A percentile compares a stretch with the other conserved stretches of the same genome.
Evolutionary conservation across 37 sponge, comb jelly and placozoan genomes (phyloP).

Genomic region (Geodia barretti): DNA sequence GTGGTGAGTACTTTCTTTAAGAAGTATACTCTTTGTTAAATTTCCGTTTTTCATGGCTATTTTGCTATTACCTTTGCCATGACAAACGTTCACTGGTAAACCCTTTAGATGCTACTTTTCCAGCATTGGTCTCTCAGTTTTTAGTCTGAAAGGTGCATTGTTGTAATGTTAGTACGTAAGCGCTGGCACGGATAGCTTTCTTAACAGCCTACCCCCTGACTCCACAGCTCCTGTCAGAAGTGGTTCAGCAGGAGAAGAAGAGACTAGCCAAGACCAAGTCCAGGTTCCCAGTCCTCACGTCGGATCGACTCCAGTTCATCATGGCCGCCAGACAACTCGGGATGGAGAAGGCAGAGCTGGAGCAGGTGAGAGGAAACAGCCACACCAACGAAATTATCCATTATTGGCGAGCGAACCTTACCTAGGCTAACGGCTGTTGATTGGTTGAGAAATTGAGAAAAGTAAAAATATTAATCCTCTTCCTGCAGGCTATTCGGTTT

Average conservation of each 20-base stretch:
- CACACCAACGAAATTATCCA: no score
- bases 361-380: conserved; percentile 7
- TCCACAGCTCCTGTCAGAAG: conserved; percentile 39
- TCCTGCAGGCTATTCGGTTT: conserved; percentile 70
- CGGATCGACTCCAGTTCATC: conserved; percentile 31
- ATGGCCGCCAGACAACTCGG: conserved; percentile 30
- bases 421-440: not conserved
- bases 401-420: no score
- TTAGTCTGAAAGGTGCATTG: not conserved
- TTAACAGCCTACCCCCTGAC: no score
- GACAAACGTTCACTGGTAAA: no score
- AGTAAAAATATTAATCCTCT: not conserved
- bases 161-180: not conserved
- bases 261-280: conserved; percentile 2
- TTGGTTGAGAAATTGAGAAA: not conserved
- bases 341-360: conserved; percentile 40
- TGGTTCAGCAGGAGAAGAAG: conserved; percentile 52
- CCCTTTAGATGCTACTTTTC: no score
- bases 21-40: no score
- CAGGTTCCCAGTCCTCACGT: conserved; percentile 29
- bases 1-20: no score
- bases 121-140: no score
- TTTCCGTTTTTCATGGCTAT: no score
- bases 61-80: no score
- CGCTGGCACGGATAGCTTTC: no score